These are phyloP conservation scores for Sarcophaga rosellei DNA, from an alignment of 2,888 invertebrate species.

Conservation along the genomic window DNA sequence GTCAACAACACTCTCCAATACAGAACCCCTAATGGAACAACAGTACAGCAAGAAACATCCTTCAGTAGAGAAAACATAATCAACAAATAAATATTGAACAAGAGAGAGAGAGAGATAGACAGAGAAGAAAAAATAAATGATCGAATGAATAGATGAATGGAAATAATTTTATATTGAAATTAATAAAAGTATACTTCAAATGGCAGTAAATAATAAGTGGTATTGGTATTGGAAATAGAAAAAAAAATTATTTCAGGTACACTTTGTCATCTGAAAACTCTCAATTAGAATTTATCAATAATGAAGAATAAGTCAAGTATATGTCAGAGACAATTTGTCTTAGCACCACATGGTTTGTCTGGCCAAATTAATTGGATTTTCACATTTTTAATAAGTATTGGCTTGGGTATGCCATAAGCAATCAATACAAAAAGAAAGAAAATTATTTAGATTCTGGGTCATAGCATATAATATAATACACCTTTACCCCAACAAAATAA, in stretches of 20 bases:
- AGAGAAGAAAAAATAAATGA: background rate
- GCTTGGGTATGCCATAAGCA: too few species aligned
- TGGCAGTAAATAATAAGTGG: background rate
- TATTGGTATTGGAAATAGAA: background rate
- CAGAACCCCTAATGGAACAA: background rate
- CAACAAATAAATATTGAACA: constrained; percentile 20
- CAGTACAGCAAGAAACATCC: background rate
- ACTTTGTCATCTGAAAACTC: background rate
- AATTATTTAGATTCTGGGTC: too few species aligned
- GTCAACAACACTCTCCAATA: constrained; percentile 4
- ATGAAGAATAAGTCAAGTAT: background rate
- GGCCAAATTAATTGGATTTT: background rate
- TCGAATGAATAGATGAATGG: background rate
- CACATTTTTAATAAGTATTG: background rate
- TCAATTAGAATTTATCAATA: background rate
- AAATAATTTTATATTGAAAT: background rate
- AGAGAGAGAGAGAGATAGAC: background rate
- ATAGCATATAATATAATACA: too few species aligned
- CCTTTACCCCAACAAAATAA: too few species aligned
- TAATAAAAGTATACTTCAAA: background rate
- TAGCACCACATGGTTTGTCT: background rate
- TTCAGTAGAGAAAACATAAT: background rate
- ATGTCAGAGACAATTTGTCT: background rate
- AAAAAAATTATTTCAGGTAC: background rate
- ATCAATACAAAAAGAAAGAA: too few species aligned